Evolutionary conservation across 2,113 vertebrate genomes (phyloP), one percentile per base, ranked within the genome.

Genomic region (Tympanuchus pallidicinctus): DNA sequence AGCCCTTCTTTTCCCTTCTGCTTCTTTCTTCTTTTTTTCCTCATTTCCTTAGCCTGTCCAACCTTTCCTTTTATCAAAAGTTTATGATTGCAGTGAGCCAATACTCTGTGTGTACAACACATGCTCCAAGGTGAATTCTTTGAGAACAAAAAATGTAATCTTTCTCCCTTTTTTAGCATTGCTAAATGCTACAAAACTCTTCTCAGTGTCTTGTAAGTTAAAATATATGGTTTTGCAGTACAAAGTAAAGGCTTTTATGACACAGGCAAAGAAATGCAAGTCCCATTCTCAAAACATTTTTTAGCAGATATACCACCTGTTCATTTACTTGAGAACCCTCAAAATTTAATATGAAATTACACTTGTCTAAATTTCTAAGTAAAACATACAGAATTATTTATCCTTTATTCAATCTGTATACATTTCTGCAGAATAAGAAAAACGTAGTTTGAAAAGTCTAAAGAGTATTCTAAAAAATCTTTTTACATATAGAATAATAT

Each of bases 121-220:
- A 28, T n/a, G 86, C 4, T 59, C 15, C 12, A 60, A 50, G 21
- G 3, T 66, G 60, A 59, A 7, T 45, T 80, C 88, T 75, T 85
- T 47, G 0, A 1, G 50, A 59, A 42, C 12, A 22, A 14, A 60
- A 1, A 1, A 24, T 86, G 48, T 70, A 17, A 48, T 18, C 7
- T 77, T 80, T 73, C 28, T 52, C 17, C 6, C 11, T 17, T 45
- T 59, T 64, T 65, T 70, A 88, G 8, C 45, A 57, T 72, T 66
- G 34, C 64, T 38, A 38, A 38, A 38, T 38, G 38, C 38, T 38
- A 38, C 38, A 38, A 77, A 7, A 38, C 4, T 77, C 38, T 59
- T 93, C 88, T 63, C 50, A 60, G 18, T 28, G 60, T 28, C 21
- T 43, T 77, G 0, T n/a, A 85, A 86, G 8, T 70, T 77, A 65